Evolutionary conservation across 2,113 vertebrate genomes (phyloP).

Genomic region (Phylloscopus whistleri): DNA sequence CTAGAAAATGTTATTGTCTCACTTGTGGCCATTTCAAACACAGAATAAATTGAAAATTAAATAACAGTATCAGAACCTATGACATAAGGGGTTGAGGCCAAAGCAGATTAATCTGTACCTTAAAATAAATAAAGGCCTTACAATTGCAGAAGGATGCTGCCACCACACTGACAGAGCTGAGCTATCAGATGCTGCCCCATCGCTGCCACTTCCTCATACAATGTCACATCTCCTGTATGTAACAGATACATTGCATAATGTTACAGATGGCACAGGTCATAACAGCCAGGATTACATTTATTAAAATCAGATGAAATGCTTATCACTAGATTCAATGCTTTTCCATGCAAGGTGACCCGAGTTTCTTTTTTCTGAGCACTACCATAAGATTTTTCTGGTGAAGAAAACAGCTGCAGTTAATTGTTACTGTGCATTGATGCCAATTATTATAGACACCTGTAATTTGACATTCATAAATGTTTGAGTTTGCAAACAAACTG

Average conservation of each 20-base stretch:
- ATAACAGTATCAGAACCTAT: not conserved
- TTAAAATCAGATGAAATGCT: slow-evolving; percentile 36
- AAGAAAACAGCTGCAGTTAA: not conserved
- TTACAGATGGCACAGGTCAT: slow-evolving; percentile 51
- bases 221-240: not conserved
- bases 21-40: not conserved
- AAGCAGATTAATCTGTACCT: not conserved
- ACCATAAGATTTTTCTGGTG: not conserved
- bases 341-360: slow-evolving; percentile 46
- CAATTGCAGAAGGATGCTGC: not conserved
- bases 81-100: not conserved
- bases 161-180: not conserved
- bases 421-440: not conserved
- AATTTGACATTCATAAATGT: not conserved
- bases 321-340: slow-evolving; percentile 5
- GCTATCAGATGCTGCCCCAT: not conserved
- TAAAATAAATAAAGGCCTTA: not conserved
- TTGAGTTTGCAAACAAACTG: not conserved
- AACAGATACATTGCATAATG: slow-evolving; percentile 53
- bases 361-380: not conserved
- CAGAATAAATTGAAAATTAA: not conserved
- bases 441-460: not conserved
- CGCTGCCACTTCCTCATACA: not conserved
- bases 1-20: not conserved
- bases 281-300: slow-evolving; percentile 44